A percentile compares a stretch with the other conserved stretches of the same genome.
These are phyloP conservation scores for Pogonus chalceus DNA, from an alignment of 1,140 invertebrate species.

Conservation along the genomic window DNA sequence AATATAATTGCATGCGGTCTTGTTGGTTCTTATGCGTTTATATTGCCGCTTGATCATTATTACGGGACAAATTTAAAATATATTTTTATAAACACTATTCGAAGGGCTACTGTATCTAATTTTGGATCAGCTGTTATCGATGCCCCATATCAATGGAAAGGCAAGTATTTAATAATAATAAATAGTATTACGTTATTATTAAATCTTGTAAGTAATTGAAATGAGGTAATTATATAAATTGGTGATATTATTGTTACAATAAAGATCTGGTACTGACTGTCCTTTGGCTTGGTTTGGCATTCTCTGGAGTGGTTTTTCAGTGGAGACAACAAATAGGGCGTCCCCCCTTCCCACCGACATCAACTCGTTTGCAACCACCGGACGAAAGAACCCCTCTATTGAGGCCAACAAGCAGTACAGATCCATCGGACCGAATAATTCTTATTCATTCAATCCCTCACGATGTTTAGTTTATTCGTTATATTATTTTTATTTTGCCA, in stretches of 20 bases:
- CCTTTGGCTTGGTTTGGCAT: constrained; percentile 8
- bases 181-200: constrained; percentile 12
- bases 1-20: constrained; percentile 53
- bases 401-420: background rate
- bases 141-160: constrained; percentile 49
- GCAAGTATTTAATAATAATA: constrained; percentile 35
- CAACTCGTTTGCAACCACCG: background rate
- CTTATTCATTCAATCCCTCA: background rate
- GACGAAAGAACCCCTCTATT: background rate
- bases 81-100: constrained; percentile 54
- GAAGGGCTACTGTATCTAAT: constrained; percentile 43
- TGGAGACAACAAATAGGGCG: constrained; percentile 10
- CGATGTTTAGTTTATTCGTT: background rate
- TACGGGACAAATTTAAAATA: constrained; percentile 55
- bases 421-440: background rate
- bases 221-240: too few species aligned
- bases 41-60: constrained; percentile 54
- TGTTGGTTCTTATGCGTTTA: constrained; percentile 50
- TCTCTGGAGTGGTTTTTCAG: constrained; percentile 5
- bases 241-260: constrained; percentile 8
- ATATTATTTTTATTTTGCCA: too few species aligned
- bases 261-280: constrained; percentile 6
- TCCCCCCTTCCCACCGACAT: constrained; percentile 10
- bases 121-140: constrained; percentile 50
- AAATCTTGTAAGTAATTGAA: constrained; percentile 15